Evolutionary conservation across 2,113 vertebrate genomes (phyloP).

Genomic region (Diadophis punctatus): DNA sequence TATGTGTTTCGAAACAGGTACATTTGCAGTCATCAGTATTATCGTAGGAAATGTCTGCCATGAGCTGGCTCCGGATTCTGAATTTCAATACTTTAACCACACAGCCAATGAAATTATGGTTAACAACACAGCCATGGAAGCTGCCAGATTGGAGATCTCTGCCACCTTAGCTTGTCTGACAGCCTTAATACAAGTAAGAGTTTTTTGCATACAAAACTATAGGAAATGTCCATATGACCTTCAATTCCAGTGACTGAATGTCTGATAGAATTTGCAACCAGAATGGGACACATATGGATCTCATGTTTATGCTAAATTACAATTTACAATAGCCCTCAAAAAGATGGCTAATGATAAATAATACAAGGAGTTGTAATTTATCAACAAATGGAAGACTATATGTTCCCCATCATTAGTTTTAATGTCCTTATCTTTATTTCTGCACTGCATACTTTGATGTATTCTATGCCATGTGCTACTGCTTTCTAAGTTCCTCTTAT

Average conservation of each 20-base stretch:
- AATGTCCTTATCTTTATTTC: not conserved
- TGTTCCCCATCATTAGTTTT: not conserved
- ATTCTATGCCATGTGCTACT: not conserved
- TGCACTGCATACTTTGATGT: fast-evolving
- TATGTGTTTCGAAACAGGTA: conserved; percentile 66
- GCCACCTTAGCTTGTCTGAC: conserved; percentile 89
- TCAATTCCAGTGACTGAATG: not conserved
- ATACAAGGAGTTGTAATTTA: not conserved
- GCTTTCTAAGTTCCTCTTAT: not conserved
- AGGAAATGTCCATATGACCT: not conserved
- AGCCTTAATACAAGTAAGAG: conserved; percentile 85
- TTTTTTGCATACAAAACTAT: not conserved
- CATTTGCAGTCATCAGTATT: conserved; percentile 91
- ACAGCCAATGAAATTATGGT: conserved; percentile 69
- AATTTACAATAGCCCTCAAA: not conserved
- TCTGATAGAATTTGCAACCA: fast-evolving
- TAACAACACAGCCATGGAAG: conserved; percentile 75
- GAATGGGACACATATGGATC: not conserved
- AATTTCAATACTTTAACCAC: conserved; percentile 78
- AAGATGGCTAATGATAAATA: not conserved
- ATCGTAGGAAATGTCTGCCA: conserved; percentile 87
- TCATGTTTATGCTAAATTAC: not conserved
- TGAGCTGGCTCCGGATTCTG: conserved; percentile 77
- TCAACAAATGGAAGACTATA: not conserved
- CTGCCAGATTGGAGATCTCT: conserved; percentile 79